Base-by-base conservation (phyloP, 2,888 invertebrate species). In the Phytoseiulus persimilis region DNA sequence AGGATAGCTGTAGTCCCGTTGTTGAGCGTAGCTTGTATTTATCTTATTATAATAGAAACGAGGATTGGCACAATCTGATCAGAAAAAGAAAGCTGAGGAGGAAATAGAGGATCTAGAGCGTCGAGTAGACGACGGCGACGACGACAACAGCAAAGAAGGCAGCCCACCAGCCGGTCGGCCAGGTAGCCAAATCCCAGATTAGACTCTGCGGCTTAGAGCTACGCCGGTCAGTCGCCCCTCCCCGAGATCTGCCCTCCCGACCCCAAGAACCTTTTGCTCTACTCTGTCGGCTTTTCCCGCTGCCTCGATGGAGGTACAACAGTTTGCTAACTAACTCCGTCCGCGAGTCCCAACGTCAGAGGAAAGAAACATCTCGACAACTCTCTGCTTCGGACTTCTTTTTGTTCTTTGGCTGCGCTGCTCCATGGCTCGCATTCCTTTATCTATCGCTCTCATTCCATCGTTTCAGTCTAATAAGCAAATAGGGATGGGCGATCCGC, bases 21-120 rank as follows among this genome's bases (percentile, higher is more conserved):
- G 65, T 65, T 65, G 65, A 65, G 65, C 65, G 65, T 65, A 28
- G 65, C 65, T 39, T 87, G 45, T 33, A 87, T 87, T n/a, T 87
- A 87, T 87, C 87, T 87, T 87, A 87, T 32, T 87, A 87, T 87
- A 87, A 87, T 87, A 33, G 87, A 45, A 87, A 31, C 33, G 33
- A 87, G 45, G 33, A 65, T 65, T 65, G 65, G 65, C 65, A 65
- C 65, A 65, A 65, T 65, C 65, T 65, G 65, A 65, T 65, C 65
- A 65, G 65, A 65, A 65, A 65, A 65, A 65, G 65, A 65, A 28
- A 65, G 65, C 65, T 65, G 65, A 65, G 65, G 65, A 65, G 65
- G 65, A 65, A 65, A 65, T 65, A 65, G 65, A 65, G 65, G 65
- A 65, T 65, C 65, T 65, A 65, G 65, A 65, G 65, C 65, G 65